These are phyloP conservation scores for Agonopterix heracliana DNA, from an alignment of 2,888 invertebrate genomes.

Conservation along the genomic window DNA sequence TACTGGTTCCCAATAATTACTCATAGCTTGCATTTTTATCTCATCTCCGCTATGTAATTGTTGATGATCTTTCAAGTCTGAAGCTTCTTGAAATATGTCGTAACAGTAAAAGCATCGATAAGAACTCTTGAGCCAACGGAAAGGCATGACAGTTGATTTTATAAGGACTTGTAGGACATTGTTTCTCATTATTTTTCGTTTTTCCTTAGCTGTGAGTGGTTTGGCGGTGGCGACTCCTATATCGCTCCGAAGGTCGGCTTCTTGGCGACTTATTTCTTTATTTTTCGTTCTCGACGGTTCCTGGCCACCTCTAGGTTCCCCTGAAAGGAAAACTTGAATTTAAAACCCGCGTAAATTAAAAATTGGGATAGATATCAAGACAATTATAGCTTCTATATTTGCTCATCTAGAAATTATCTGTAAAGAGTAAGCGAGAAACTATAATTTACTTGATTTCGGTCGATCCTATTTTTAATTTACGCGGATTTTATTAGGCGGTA, in stretches of 20 bases:
- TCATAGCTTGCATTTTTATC: constrained; percentile 53
- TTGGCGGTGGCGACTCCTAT: constrained; percentile 7
- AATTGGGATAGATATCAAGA: too few relatives aligned
- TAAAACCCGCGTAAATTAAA: too few relatives aligned
- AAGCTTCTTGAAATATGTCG: constrained; percentile 61
- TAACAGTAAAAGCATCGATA: constrained; percentile 69
- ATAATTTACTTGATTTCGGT: too few relatives aligned
- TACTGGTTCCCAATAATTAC: constrained; percentile 61
- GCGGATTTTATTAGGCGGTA: too few relatives aligned
- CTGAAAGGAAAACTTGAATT: constrained; percentile 56
- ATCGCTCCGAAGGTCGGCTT: constrained; percentile 1
- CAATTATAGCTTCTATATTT: too few relatives aligned
- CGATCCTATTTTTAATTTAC: too few relatives aligned
- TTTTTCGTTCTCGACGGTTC: constrained; percentile 20
- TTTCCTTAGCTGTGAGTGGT: constrained; percentile 40
- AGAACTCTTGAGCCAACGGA: constrained; percentile 64
- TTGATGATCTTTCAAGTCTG: constrained; percentile 55
- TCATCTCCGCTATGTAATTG: constrained; percentile 38
- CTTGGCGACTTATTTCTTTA: constrained; percentile 1
- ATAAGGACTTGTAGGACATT: constrained; percentile 54
- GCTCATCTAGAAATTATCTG: too few relatives aligned
- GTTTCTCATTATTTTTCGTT: constrained; percentile 49
- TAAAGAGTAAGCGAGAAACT: too few relatives aligned
- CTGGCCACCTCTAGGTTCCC: constrained; percentile 59
- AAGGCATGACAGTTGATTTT: constrained; percentile 61